Evolutionary conservation across 2,888 invertebrate species (phyloP), one percentile per base, ranked within the genome.

Genomic region (Exephanes ischioxanthus): DNA sequence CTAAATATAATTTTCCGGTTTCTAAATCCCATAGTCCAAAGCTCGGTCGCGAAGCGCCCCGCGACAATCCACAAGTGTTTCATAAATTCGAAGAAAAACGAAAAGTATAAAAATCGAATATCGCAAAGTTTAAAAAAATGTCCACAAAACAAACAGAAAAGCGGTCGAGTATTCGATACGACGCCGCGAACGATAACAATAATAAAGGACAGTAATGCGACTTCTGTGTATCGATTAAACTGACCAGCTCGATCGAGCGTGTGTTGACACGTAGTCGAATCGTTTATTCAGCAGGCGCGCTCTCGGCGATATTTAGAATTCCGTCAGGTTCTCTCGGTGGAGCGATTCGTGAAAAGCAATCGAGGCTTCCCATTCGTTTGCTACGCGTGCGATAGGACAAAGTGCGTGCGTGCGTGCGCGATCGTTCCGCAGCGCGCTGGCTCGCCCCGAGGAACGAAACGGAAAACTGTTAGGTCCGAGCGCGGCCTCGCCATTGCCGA

Each of bases 321-420:
- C 76, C 72, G 76, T 84, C 77, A 53, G 66, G 80, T 77, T 72
- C 51, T 41, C 51, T 26, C 30, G 14, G 66, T 22, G 41, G 67
- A 80, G 45, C 67, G 76, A 72, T 84, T 68, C 84, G 84, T 84
- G 84, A 84, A 80, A 72, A 37, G 84, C 76, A 9, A 84, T 84
- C 67, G 19, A 76, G 41, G 11, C 7, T 14, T 55, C 58, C 11
- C 11, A 58, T 72, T 84, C 80, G 76, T 53, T 71, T 53, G 76
- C 55, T 84, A 11, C 22, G 55, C 41, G 66, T 26, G 58, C 58
- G 58, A 58, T 58, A 0, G 30, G 30, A 30, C 30, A 5, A 63
- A 19, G 30, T 30, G 33, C 75, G 66, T 51, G 66, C 30, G 48
- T 58, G 75, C 48, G 73, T 48, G 45, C 61, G 33, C 9, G n/a